Conservation (phyloP, 2,888 invertebrate genomes). For the Willowsia nigromaculata region DNA sequence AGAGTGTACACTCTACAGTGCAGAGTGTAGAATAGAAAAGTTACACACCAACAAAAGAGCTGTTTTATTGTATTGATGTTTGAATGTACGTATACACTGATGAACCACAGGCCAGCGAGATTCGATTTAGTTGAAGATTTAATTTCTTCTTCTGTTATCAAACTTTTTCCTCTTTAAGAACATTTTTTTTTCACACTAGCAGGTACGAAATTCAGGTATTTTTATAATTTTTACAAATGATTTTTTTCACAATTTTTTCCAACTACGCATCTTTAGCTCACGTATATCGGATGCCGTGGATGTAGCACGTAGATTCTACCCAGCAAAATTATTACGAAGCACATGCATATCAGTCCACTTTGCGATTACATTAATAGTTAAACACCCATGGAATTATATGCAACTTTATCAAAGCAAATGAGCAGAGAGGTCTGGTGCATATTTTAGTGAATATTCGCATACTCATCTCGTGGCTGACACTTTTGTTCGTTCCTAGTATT, state of each 20-base stretch:
- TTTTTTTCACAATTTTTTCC: not conserved
- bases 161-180: too few species aligned
- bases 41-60: too few species aligned
- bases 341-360: not conserved
- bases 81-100: too few species aligned
- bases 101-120: too few species aligned
- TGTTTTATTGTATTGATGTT: too few species aligned
- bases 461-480: conserved; percentile 31
- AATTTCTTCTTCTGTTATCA: too few species aligned
- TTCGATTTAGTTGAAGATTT: too few species aligned
- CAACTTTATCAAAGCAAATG: conserved; percentile 36
- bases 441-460: not conserved
- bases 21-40: too few species aligned
- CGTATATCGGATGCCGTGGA: not conserved
- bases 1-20: too few species aligned
- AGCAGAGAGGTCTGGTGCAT: conserved; percentile 1
- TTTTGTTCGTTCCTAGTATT: conserved; percentile 9
- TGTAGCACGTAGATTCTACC: not conserved
- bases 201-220: conserved; percentile 21
- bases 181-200: too few species aligned
- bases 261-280: not conserved
- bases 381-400: not conserved
- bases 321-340: not conserved
- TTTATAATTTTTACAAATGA: not conserved
- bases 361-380: not conserved